Conservation (phyloP, 2,888 invertebrate genomes). For the Tridacna gigas region DNA sequence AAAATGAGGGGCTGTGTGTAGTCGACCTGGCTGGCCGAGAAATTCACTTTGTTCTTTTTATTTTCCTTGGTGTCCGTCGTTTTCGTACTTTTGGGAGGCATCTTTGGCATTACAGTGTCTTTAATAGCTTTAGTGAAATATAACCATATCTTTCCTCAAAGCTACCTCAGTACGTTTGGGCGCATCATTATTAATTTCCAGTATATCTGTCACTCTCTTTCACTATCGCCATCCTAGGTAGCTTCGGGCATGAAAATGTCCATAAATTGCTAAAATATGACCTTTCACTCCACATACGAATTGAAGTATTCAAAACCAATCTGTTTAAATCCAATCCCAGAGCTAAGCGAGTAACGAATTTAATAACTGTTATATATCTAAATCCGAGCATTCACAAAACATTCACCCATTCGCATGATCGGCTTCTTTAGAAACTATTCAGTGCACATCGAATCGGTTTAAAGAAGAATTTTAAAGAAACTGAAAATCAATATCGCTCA, state of each 20-base stretch:
- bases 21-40: constrained; percentile 50
- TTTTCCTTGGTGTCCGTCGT: background rate
- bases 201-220: too few relatives aligned
- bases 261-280: too few relatives aligned
- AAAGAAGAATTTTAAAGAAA: background rate
- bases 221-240: too few relatives aligned
- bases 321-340: background rate
- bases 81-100: background rate
- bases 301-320: background rate
- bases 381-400: constrained; percentile 5
- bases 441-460: background rate
- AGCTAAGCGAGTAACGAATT: background rate
- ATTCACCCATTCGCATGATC: constrained; percentile 12
- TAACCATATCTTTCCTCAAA: background rate
- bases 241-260: too few relatives aligned
- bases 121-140: background rate
- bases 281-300: too few relatives aligned
- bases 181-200: too few relatives aligned
- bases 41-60: constrained; percentile 7
- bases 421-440: background rate
- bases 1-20: constrained; percentile 60
- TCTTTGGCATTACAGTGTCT: background rate
- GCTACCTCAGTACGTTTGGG: too few relatives aligned
- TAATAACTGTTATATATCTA: background rate
- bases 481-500: background rate